phyloP scores from a whole-genome alignment of 2,888 invertebrate species.

The Gnatocerus cornutus region DNA sequence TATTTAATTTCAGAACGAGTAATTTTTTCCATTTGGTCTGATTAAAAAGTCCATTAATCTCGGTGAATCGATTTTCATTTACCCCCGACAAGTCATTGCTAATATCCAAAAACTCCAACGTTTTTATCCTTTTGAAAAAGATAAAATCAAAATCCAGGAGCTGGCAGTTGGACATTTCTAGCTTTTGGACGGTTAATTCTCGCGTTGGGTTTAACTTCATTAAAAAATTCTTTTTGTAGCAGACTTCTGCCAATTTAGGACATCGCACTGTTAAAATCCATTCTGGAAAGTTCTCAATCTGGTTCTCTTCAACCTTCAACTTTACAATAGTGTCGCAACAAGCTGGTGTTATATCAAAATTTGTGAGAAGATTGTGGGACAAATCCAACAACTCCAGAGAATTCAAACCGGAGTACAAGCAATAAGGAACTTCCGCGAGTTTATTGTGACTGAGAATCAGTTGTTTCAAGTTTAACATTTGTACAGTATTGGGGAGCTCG shows the following conservation, averaged over 20 bases:
- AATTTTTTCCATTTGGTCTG: constrained; percentile 20
- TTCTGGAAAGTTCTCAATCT: constrained; percentile 38
- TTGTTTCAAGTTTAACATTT: constrained; percentile 37
- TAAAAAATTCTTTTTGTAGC: constrained; percentile 33
- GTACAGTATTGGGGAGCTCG: constrained; percentile 21
- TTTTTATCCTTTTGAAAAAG: constrained; percentile 26
- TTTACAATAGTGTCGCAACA: constrained; percentile 26
- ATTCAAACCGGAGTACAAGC: constrained; percentile 37
- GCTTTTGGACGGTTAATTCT: constrained; percentile 12
- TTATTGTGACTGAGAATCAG: constrained; percentile 37
- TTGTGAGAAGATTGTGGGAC: constrained; percentile 38
- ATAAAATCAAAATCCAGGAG: constrained; percentile 31
- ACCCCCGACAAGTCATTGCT: constrained; percentile 14
- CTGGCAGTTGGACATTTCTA: constrained; percentile 26
- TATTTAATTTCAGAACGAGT: constrained; percentile 32
- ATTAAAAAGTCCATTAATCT: constrained; percentile 26
- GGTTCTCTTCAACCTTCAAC: constrained; percentile 35
- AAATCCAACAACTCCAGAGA: constrained; percentile 40
- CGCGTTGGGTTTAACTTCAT: not conserved
- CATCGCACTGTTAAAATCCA: constrained; percentile 36
- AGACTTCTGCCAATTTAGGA: constrained; percentile 20
- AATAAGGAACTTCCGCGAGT: constrained; percentile 40
- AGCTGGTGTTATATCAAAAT: constrained; percentile 45
- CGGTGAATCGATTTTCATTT: constrained; percentile 25
- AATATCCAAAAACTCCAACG: constrained; percentile 34